phyloP scores from a whole-genome alignment of 2,113 vertebrate genomes.

The Engystomops pustulosus region DNA sequence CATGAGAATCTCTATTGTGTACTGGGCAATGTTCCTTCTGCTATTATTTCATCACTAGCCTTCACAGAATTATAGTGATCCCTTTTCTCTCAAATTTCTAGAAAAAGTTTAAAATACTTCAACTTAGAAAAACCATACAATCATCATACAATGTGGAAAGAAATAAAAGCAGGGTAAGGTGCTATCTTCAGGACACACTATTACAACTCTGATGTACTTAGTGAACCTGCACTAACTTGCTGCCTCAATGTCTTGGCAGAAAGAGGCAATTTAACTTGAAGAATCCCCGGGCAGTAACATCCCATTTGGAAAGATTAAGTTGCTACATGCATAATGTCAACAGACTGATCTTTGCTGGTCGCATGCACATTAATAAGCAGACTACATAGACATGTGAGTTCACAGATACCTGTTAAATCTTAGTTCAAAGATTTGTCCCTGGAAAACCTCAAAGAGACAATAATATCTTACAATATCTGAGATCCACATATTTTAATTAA shows the following conservation, averaged over 20 bases:
- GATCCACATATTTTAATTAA: neutral
- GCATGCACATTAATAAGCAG: neutral
- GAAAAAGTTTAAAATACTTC: too few species aligned
- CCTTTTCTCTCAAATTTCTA: too few species aligned
- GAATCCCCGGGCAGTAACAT: slow-evolving; percentile 26
- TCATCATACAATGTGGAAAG: neutral
- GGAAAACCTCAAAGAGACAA: slow-evolving; percentile 4
- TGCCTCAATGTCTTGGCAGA: slow-evolving; percentile 1
- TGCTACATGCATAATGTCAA: slow-evolving; percentile 31
- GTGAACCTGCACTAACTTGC: slow-evolving; percentile 31
- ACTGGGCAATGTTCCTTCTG: too few species aligned
- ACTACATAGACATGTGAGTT: neutral
- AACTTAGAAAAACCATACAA: neutral
- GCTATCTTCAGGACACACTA: neutral
- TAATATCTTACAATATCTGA: neutral
- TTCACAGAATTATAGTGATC: too few species aligned
- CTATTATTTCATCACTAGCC: too few species aligned
- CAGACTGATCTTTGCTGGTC: neutral
- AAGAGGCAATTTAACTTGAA: neutral
- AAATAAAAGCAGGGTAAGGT: neutral
- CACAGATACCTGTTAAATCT: neutral
- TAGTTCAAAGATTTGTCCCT: slow-evolving; percentile 4
- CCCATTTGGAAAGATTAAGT: slow-evolving; percentile 27
- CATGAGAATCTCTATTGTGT: too few species aligned
- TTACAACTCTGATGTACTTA: neutral